Conservation (phyloP, 2,113 vertebrate species). For the Archilochus colubris region DNA sequence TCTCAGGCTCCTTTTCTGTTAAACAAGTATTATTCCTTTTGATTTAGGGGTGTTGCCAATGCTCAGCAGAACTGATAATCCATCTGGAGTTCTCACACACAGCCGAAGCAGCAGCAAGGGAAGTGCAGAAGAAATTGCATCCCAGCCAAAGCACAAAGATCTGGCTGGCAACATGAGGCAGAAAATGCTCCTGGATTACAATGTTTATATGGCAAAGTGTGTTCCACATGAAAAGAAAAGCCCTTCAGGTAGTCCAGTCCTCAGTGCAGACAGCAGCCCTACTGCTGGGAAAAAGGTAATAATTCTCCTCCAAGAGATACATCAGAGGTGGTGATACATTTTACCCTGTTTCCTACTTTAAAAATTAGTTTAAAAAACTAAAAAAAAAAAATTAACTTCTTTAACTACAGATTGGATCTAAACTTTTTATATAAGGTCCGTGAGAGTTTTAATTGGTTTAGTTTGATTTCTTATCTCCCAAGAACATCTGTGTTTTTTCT, state of each 20-base stretch:
- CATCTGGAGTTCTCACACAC: constrained; percentile 80
- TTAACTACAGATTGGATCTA: not conserved
- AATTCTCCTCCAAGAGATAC: not conserved
- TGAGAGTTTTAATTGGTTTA: not conserved
- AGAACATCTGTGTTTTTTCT: not conserved
- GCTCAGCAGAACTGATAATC: constrained; percentile 78
- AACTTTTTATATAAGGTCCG: not conserved
- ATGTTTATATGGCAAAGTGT: constrained; percentile 93
- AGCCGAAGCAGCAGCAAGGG: constrained; percentile 93
- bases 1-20: not conserved
- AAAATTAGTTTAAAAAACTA: not conserved
- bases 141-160: constrained; percentile 85
- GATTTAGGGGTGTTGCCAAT: constrained; percentile 81
- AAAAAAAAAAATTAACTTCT: not conserved
- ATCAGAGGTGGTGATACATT: not conserved
- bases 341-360: not conserved
- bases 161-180: constrained; percentile 76
- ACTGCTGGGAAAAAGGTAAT: constrained; percentile 89
- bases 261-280: constrained; percentile 91
- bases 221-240: constrained; percentile 82
- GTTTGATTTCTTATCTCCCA: not conserved
- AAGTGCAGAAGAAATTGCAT: constrained; percentile 85
- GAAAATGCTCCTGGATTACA: constrained; percentile 93
- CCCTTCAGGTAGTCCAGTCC: constrained; percentile 81
- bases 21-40: not conserved